phyloP scores from a whole-genome alignment of 2,797 vertebrate genomes.

The Potorous gilbertii region DNA sequence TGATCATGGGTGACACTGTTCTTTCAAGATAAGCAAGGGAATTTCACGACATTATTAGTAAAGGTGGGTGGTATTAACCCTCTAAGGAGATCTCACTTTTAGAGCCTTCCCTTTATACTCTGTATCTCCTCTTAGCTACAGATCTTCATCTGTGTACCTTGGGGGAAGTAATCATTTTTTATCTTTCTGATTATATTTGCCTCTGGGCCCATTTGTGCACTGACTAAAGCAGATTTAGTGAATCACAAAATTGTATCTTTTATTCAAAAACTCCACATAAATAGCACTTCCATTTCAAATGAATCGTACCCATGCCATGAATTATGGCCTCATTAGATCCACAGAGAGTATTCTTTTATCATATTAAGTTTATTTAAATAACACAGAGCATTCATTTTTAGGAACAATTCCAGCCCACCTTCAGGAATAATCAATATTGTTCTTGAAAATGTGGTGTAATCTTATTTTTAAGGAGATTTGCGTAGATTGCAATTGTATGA shows the following conservation, averaged over 20 bases:
- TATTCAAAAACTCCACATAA: constrained; percentile 13
- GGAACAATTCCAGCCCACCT: constrained; percentile 75
- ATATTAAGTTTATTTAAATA: constrained; percentile 71
- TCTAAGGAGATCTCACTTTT: accelerated
- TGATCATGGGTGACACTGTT: background rate
- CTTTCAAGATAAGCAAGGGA: constrained; percentile 3
- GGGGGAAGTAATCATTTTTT: background rate
- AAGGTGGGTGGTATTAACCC: background rate
- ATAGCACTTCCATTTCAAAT: constrained; percentile 14
- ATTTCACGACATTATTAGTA: background rate
- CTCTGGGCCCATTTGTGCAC: background rate
- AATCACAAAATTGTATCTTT: constrained; percentile 44
- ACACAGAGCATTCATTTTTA: constrained; percentile 66
- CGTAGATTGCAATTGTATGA: constrained; percentile 60
- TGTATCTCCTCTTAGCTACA: background rate
- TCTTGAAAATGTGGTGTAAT: constrained; percentile 67
- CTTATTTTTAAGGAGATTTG: constrained; percentile 68
- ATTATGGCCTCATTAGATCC: constrained; percentile 44
- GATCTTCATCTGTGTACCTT: accelerated
- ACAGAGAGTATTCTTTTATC: constrained; percentile 58
- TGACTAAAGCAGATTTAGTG: background rate
- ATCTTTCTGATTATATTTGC: constrained; percentile 35
- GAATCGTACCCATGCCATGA: background rate
- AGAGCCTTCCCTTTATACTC: accelerated
- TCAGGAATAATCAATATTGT: constrained; percentile 68